Percentiles rank a stretch among this genome's conserved stretches.
Evolutionary conservation across 2,888 invertebrate species (phyloP).

Genomic region (Acanthoscelides obtectus): DNA sequence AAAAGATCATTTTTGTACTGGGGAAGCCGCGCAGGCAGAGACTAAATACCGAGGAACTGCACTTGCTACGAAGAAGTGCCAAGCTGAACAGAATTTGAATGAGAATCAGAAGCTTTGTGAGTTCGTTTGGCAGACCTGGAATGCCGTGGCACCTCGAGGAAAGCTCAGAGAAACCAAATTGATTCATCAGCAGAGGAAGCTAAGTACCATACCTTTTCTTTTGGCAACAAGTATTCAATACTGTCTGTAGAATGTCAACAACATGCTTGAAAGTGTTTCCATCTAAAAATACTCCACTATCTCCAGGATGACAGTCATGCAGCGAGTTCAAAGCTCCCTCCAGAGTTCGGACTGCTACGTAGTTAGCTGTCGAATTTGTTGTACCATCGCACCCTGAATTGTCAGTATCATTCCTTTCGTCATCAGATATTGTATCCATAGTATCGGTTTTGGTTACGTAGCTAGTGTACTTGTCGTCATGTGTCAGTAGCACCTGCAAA

Average conservation of each 20-base stretch:
- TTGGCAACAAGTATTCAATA: conserved; percentile 3
- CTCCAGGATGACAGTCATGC: conserved; percentile 7
- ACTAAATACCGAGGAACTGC: too few relatives aligned
- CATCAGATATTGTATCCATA: neutral
- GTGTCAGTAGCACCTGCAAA: neutral
- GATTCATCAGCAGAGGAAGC: too few relatives aligned
- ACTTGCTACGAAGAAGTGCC: too few relatives aligned
- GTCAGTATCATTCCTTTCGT: neutral
- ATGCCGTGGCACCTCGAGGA: too few relatives aligned
- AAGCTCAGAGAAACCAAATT: too few relatives aligned
- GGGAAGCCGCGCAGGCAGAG: too few relatives aligned
- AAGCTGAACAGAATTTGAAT: too few relatives aligned
- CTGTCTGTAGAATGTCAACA: conserved; percentile 5
- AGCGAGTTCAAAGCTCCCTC: conserved; percentile 9
- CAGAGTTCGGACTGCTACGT: conserved; percentile 1
- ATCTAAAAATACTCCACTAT: conserved; percentile 8
- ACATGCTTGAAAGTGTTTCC: conserved; percentile 3
- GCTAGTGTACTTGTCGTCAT: neutral
- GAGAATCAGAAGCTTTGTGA: too few relatives aligned
- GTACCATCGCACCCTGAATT: neutral
- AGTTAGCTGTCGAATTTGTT: neutral
- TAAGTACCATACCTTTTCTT: neutral
- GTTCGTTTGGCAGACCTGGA: too few relatives aligned
- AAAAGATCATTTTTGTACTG: too few relatives aligned
- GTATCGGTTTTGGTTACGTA: neutral